phyloP scores from a whole-genome alignment of 2,888 invertebrate species.

The Euspilapteryx auroguttella region DNA sequence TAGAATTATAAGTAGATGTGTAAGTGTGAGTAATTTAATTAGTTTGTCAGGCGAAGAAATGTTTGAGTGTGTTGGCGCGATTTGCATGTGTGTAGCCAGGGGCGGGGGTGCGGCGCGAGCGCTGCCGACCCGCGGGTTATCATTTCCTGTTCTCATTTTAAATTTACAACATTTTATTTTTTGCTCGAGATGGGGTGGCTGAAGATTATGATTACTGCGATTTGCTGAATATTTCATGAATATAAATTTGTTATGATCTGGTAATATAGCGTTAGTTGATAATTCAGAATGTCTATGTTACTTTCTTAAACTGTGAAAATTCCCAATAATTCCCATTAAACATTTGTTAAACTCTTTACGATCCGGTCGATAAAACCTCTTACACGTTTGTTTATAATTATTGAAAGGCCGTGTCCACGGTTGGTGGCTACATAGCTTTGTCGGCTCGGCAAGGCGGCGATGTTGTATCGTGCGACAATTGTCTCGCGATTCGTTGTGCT shows the following conservation, averaged over 20 bases:
- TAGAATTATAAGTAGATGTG: constrained; percentile 3
- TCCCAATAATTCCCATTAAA: too few species aligned
- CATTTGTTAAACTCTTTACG: too few species aligned
- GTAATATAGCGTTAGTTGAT: too few species aligned
- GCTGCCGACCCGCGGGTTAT: constrained; percentile 51
- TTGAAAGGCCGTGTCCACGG: constrained; percentile 13
- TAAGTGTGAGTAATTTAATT: constrained; percentile 4
- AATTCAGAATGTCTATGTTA: too few species aligned
- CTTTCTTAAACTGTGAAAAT: too few species aligned
- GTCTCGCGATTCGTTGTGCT: constrained; percentile 34
- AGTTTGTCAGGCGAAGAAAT: neutral
- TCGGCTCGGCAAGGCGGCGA: too few species aligned
- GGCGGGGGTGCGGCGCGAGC: constrained; percentile 23
- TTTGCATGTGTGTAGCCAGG: constrained; percentile 15
- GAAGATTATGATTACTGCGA: constrained; percentile 13
- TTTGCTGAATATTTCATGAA: neutral
- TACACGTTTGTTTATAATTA: constrained; percentile 42
- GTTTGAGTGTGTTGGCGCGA: constrained; percentile 3
- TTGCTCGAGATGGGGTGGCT: constrained; percentile 25
- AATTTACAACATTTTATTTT: constrained; percentile 50
- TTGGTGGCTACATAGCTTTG: constrained; percentile 22
- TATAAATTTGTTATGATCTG: too few species aligned
- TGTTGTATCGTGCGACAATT: constrained; percentile 22
- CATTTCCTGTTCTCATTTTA: constrained; percentile 59
- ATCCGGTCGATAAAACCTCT: constrained; percentile 32